phyloP scores from a whole-genome alignment of 2,797 vertebrate species.

The Melanitta fusca region DNA sequence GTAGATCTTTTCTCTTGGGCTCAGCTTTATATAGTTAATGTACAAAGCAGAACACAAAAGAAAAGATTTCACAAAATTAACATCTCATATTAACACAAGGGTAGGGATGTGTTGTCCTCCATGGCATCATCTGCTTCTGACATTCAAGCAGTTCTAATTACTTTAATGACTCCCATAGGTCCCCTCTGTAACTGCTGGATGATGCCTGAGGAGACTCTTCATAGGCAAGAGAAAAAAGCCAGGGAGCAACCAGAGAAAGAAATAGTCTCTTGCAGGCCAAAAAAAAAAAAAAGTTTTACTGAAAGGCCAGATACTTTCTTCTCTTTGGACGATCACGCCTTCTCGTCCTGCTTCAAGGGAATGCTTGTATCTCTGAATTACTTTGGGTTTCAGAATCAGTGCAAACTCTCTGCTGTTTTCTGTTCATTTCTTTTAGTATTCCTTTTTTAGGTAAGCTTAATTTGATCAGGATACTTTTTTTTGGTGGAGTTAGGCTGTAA shows the following conservation, averaged over 20 bases:
- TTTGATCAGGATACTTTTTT: neutral
- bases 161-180: slow-evolving; percentile 48
- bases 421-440: neutral
- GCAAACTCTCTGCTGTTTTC: neutral
- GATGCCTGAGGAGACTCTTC: slow-evolving; percentile 40
- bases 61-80: slow-evolving; percentile 35
- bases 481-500: neutral
- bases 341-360: neutral
- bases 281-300: neutral
- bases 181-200: slow-evolving; percentile 12
- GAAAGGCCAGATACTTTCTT: neutral
- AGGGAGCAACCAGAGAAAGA: slow-evolving; percentile 7
- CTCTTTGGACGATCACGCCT: neutral
- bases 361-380: neutral
- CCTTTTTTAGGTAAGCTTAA: neutral
- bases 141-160: slow-evolving; percentile 47
- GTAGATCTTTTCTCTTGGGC: slow-evolving; percentile 8
- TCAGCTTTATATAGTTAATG: neutral
- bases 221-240: slow-evolving; percentile 21
- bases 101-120: slow-evolving; percentile 38
- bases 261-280: neutral
- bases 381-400: neutral
- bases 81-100: slow-evolving; percentile 21
- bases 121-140: slow-evolving; percentile 58
- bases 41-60: slow-evolving; percentile 29